Conservation (phyloP, 2,113 vertebrate species). For the Dendrocopos noguchii region DNA sequence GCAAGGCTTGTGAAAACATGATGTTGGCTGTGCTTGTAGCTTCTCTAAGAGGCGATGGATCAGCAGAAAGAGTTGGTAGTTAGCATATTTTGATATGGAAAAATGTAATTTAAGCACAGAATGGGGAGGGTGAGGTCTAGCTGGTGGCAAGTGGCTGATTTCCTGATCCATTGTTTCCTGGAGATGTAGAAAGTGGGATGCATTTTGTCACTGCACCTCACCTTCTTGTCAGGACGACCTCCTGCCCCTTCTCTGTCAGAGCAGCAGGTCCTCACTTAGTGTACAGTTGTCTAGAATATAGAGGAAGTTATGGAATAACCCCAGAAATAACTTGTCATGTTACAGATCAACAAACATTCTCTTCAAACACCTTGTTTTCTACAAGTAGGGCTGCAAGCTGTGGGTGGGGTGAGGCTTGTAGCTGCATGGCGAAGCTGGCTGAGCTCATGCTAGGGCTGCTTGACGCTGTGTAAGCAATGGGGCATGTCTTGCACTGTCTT, state of each 20-base stretch:
- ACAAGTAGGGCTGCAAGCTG: neutral
- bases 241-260: neutral
- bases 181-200: neutral
- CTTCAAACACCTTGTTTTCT: neutral
- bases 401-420: neutral
- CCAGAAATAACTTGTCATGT: neutral
- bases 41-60: neutral
- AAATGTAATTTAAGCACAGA: neutral
- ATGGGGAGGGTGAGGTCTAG: neutral
- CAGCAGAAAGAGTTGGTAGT: neutral
- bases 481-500: neutral
- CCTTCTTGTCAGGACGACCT: neutral
- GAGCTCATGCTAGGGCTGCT: neutral
- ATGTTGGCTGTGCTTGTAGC: neutral
- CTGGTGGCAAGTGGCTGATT: neutral
- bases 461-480: accelerated
- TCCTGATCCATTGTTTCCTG: neutral
- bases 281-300: neutral
- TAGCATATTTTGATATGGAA: neutral
- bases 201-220: neutral
- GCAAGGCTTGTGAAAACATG: neutral
- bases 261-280: neutral
- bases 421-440: neutral
- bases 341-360: neutral
- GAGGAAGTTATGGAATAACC: neutral